Evolutionary conservation across 2,888 invertebrate species (phyloP).

Genomic region (Proisotoma minuta): DNA sequence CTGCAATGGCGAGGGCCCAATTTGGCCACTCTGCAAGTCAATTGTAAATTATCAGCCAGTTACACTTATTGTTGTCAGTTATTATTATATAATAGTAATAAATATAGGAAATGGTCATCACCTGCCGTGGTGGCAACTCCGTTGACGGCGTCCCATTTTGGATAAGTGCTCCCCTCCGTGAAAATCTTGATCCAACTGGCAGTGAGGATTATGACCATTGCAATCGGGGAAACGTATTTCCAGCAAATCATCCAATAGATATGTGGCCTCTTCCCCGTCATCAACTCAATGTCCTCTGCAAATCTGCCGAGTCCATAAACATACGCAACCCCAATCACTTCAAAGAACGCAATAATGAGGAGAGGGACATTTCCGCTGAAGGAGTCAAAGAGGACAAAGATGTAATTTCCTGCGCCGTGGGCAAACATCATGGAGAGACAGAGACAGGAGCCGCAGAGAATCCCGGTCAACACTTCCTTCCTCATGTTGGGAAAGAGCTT

Average conservation of each 20-base stretch:
- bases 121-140: slow-evolving; percentile 69
- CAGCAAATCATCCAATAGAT: slow-evolving; percentile 90
- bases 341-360: slow-evolving; percentile 85
- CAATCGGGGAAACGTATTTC: slow-evolving; percentile 86
- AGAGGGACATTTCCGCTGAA: slow-evolving; percentile 90
- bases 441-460: slow-evolving; percentile 74
- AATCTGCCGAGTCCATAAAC: slow-evolving; percentile 84
- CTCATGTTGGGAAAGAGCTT: slow-evolving; percentile 85
- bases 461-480: slow-evolving; percentile 76
- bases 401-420: slow-evolving; percentile 87
- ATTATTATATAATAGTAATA: too few relatives aligned
- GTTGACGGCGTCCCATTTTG: slow-evolving; percentile 71
- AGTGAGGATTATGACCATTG: slow-evolving; percentile 78
- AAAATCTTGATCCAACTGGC: slow-evolving; percentile 78
- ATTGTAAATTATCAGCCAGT: too few relatives aligned
- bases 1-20: slow-evolving; percentile 74
- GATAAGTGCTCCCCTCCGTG: slow-evolving; percentile 75
- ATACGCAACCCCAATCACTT: slow-evolving; percentile 87
- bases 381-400: slow-evolving; percentile 88
- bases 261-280: slow-evolving; percentile 84
- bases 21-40: slow-evolving; percentile 85
- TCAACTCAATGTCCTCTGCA: slow-evolving; percentile 87
- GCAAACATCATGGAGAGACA: slow-evolving; percentile 83
- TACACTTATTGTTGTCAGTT: too few relatives aligned
- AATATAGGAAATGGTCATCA: too few relatives aligned